Percentiles rank a stretch among this genome's conserved stretches.
Evolutionary conservation across 2,113 vertebrate genomes (phyloP).

Genomic region (Eretmochelys imbricata): DNA sequence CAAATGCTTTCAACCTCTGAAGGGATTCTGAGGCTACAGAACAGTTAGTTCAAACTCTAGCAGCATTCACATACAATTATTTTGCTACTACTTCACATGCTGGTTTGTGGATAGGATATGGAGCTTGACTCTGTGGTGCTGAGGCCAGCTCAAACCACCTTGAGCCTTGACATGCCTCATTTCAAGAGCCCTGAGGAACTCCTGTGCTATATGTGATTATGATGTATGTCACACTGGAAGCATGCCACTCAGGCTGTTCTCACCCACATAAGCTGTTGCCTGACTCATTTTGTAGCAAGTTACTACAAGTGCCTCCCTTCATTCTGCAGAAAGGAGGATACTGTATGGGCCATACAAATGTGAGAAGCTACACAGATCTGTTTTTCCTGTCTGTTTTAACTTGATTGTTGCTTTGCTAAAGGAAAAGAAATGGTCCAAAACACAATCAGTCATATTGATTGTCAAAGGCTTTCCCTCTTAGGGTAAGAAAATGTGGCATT

Average conservation of each 20-base stretch:
- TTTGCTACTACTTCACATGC: neutral
- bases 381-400: neutral
- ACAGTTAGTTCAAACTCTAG: neutral
- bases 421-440: slow-evolving; percentile 1
- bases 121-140: neutral
- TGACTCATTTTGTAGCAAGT: neutral
- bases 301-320: neutral
- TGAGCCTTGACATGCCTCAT: fast-evolving
- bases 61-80: neutral
- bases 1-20: neutral
- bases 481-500: neutral
- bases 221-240: neutral
- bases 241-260: neutral
- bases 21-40: neutral
- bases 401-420: neutral
- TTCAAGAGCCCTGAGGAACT: neutral
- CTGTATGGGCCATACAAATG: neutral
- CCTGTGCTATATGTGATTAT: fast-evolving
- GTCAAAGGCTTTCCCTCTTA: neutral
- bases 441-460: neutral
- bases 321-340: neutral
- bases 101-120: neutral
- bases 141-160: neutral
- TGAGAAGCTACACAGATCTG: neutral
- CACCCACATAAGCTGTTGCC: neutral